Percentiles rank a stretch among this genome's conserved stretches.
These are phyloP conservation scores for Phyllotreta cruciferae DNA, from an alignment of 2,888 invertebrate genomes.

Conservation along the genomic window DNA sequence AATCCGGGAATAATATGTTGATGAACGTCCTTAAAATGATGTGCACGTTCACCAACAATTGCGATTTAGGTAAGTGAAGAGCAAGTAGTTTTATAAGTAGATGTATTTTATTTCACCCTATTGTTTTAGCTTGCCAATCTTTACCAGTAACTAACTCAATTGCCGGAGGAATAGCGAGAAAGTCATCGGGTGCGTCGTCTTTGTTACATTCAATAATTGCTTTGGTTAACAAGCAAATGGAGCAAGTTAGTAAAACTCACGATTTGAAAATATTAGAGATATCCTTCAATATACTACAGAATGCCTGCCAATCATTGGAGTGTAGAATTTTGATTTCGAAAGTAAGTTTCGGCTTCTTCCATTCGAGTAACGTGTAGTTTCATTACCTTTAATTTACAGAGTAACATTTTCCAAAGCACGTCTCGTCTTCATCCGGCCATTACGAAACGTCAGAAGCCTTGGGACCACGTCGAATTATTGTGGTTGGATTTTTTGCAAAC, in stretches of 20 bases:
- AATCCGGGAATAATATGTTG: constrained; percentile 60
- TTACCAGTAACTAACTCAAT: constrained; percentile 63
- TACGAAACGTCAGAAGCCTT: constrained; percentile 64
- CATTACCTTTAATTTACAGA: constrained; percentile 50
- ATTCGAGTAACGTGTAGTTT: too few species aligned
- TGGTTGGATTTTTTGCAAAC: constrained; percentile 64
- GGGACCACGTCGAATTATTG: constrained; percentile 63
- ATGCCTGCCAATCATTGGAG: constrained; percentile 66
- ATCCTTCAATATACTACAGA: constrained; percentile 63
- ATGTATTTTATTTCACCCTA: constrained; percentile 4
- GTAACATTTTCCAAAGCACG: constrained; percentile 61
- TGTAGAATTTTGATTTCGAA: constrained; percentile 69
- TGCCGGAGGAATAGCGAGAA: constrained; percentile 63
- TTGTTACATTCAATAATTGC: constrained; percentile 63
- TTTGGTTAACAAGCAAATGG: constrained; percentile 63
- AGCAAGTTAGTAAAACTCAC: constrained; percentile 60
- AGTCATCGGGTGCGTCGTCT: constrained; percentile 62
- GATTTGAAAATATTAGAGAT: constrained; percentile 59
- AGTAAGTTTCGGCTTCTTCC: constrained; percentile 57
- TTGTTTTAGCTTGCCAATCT: constrained; percentile 61
- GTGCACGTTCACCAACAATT: constrained; percentile 69
- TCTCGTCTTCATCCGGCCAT: constrained; percentile 62
- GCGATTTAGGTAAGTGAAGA: constrained; percentile 64
- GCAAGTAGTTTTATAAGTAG: constrained; percentile 1
- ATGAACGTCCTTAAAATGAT: constrained; percentile 66